These are phyloP conservation scores for Tragelaphus scriptus DNA, from an alignment of 2,113 vertebrate species.

Conservation along the genomic window DNA sequence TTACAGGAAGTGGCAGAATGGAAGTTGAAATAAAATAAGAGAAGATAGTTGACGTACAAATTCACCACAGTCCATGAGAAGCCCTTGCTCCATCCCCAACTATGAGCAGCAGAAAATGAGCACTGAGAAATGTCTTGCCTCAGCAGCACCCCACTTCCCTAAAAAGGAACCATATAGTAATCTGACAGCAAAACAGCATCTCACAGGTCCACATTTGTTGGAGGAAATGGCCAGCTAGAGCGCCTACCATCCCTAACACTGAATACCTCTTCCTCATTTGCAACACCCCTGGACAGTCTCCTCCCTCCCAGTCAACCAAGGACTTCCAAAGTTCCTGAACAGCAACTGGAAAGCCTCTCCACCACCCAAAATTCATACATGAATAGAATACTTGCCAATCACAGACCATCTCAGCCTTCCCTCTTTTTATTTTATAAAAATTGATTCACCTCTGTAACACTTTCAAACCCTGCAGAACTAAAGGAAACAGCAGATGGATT, in stretches of 20 bases:
- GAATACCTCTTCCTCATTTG: background rate
- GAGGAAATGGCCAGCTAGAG: background rate
- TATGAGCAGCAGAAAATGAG: background rate
- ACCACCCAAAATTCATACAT: background rate
- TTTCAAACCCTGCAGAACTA: background rate
- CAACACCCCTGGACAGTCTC: background rate
- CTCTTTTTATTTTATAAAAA: background rate
- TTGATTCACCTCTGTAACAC: background rate
- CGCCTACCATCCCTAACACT: background rate
- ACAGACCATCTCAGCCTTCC: background rate
- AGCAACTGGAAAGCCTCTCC: background rate
- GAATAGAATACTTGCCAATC: background rate
- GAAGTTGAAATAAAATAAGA: conserved; percentile 16
- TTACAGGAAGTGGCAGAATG: background rate
- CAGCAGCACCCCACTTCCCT: accelerated
- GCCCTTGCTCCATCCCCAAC: background rate
- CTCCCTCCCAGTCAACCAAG: background rate
- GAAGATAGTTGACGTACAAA: conserved; percentile 14
- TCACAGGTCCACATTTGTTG: background rate
- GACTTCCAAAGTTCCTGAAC: background rate
- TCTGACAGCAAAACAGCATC: no score
- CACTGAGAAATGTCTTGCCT: background rate
- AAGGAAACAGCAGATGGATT: background rate
- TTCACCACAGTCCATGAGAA: conserved; percentile 35
- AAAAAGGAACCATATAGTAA: background rate